phyloP scores from a whole-genome alignment of 1,140 invertebrate species.

The Bombus ignitus region DNA sequence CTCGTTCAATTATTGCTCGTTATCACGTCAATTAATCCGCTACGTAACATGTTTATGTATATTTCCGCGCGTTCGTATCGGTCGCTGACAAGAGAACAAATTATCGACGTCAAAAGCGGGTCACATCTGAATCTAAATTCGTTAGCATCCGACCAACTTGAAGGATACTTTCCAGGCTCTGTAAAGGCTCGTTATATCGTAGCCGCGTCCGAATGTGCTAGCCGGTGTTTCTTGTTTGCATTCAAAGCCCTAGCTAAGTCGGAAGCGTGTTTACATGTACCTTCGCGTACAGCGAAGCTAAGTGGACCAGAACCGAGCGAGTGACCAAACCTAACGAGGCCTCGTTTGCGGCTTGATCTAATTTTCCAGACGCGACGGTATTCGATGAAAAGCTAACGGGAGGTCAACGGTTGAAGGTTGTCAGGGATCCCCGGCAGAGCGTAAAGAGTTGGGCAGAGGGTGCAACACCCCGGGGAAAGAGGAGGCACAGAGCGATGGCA shows the following conservation, averaged over 20 bases:
- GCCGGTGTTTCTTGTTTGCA: constrained; percentile 8
- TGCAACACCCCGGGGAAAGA: background rate
- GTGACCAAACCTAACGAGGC: constrained; percentile 57
- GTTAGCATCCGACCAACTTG: background rate
- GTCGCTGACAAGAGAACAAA: background rate
- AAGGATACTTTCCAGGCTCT: background rate
- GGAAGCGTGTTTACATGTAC: constrained; percentile 33
- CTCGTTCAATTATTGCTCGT: constrained; percentile 21
- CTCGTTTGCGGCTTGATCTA: constrained; percentile 62
- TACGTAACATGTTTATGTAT: too few relatives aligned
- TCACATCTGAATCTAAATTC: background rate
- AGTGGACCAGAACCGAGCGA: constrained; percentile 27
- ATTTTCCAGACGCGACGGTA: constrained; percentile 40
- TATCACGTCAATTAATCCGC: background rate
- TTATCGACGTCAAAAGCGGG: background rate
- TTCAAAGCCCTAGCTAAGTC: constrained; percentile 37
- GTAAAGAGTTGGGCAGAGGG: background rate
- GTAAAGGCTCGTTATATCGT: constrained; percentile 22
- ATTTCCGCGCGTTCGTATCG: background rate
- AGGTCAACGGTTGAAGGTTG: background rate
- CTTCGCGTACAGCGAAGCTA: background rate
- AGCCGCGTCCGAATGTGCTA: constrained; percentile 6
- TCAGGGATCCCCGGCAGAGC: background rate
- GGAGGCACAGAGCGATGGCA: background rate
- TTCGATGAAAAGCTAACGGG: constrained; percentile 25